Conservation (phyloP, 1,140 invertebrate species). For the Hyposmocoma kahamanoa region DNA sequence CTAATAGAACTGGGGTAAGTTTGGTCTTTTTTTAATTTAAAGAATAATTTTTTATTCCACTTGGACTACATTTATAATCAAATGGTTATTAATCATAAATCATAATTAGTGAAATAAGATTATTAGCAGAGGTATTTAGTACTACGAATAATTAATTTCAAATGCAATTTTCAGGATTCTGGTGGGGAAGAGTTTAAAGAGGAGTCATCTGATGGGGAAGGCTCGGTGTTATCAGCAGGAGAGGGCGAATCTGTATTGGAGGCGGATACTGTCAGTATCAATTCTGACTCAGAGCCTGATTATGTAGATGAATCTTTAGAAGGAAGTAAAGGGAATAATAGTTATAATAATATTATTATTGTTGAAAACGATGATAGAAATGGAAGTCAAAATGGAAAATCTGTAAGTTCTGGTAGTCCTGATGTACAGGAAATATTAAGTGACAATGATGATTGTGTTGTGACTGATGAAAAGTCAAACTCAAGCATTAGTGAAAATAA, state of each 20-base stretch:
- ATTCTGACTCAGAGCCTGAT: conserved; percentile 35
- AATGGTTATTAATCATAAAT: no score
- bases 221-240: conserved; percentile 20
- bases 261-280: conserved; percentile 38
- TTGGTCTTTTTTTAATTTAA: no score
- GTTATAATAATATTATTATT: conserved; percentile 27
- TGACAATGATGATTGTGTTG: conserved; percentile 35
- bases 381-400: conserved; percentile 27
- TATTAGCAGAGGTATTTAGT: no score
- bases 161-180: conserved; percentile 33
- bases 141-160: no score
- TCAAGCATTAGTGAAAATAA: conserved; percentile 24
- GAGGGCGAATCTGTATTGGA: no score
- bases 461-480: conserved; percentile 27
- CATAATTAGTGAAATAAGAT: no score
- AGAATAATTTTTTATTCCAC: no score
- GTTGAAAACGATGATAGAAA: conserved; percentile 23
- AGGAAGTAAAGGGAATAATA: conserved; percentile 25
- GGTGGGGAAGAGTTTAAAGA: conserved; percentile 27
- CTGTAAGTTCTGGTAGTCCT: conserved; percentile 20
- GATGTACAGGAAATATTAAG: conserved; percentile 40
- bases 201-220: conserved; percentile 27
- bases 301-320: conserved; percentile 28
- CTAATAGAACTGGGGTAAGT: no score
- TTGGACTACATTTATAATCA: no score